Evolutionary conservation across 2,888 invertebrate genomes (phyloP).

Genomic region (Fragum sueziense): DNA sequence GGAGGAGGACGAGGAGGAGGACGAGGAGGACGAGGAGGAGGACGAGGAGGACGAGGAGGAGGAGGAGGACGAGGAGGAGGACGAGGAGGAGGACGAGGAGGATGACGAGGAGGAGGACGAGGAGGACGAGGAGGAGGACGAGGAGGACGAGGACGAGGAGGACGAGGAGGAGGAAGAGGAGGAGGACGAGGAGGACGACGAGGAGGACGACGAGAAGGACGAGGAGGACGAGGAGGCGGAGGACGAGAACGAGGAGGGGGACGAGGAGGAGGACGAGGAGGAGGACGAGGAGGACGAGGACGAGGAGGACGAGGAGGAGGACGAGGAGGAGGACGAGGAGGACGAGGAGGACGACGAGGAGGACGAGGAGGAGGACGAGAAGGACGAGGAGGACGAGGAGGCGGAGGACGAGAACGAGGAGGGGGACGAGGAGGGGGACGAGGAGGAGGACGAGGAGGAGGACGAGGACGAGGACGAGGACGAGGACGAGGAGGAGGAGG

Average conservation of each 20-base stretch:
- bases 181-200: background rate
- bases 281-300: too few species aligned
- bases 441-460: background rate
- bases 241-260: too few species aligned
- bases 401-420: conserved; percentile 2
- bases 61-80: background rate
- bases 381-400: background rate
- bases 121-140: conserved; percentile 1
- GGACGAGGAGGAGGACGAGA: background rate
- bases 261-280: too few species aligned
- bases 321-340: too few species aligned
- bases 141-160: conserved; percentile 6
- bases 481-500: background rate
- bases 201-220: background rate
- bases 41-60: background rate
- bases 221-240: background rate
- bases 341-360: too few species aligned
- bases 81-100: background rate
- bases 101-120: background rate
- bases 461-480: background rate
- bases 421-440: conserved; percentile 8
- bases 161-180: background rate
- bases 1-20: background rate
- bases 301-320: too few species aligned
- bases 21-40: background rate